Evolutionary conservation across 1,140 invertebrate genomes (phyloP).

Genomic region (Orius laevigatus): DNA sequence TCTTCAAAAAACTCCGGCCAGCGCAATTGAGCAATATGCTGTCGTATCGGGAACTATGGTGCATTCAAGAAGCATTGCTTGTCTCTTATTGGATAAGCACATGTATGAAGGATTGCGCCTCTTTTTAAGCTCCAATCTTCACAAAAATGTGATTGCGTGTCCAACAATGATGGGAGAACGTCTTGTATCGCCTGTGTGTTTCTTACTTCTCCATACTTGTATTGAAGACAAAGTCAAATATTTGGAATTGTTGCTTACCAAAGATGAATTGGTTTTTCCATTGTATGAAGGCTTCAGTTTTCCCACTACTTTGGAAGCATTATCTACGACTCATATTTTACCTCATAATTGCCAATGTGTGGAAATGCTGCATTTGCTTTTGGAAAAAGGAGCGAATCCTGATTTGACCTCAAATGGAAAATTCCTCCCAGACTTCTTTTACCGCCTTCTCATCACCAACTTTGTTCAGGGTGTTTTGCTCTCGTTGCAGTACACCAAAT

Average conservation of each 20-base stretch:
- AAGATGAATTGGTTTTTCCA: constrained; percentile 7
- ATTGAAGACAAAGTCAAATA: constrained; percentile 9
- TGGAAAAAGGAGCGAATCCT: not conserved
- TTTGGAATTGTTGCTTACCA: constrained; percentile 6
- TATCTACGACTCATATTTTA: not conserved
- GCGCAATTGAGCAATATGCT: constrained; percentile 8
- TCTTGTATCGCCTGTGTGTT: constrained; percentile 8
- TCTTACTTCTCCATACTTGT: constrained; percentile 3
- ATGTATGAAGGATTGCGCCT: constrained; percentile 9
- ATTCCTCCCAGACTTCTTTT: not conserved
- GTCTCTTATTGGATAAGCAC: constrained; percentile 9
- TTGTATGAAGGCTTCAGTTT: not conserved
- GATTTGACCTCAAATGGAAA: not conserved
- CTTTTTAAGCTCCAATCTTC: constrained; percentile 2
- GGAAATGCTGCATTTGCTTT: constrained; percentile 1
- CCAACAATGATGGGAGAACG: constrained; percentile 9
- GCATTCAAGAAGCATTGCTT: constrained; percentile 3
- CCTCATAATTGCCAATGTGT: constrained; percentile 8
- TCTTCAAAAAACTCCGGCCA: constrained; percentile 5
- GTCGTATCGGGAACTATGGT: not conserved
- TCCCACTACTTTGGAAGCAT: constrained; percentile 4
- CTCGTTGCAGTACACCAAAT: constrained; percentile 3
- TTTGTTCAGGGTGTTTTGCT: constrained; percentile 6
- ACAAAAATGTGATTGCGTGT: constrained; percentile 6
- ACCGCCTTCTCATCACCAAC: not conserved